Evolutionary conservation across 92 coral and sea anemone species (phyloP), one percentile per base, ranked within the genome.

Genomic region (Galaxea fascicularis): DNA sequence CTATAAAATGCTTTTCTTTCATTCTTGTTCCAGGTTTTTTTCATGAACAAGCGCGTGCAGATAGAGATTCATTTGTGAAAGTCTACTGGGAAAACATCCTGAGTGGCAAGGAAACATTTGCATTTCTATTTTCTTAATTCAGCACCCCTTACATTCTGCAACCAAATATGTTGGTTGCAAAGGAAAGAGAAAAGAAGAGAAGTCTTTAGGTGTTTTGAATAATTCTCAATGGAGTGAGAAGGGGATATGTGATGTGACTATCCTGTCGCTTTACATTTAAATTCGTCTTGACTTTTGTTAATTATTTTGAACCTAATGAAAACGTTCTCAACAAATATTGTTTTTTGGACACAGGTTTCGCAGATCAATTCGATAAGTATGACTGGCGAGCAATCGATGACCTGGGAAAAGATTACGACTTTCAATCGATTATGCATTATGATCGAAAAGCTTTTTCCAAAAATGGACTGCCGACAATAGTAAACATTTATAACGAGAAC

Each of bases 341-440:
- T 52, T 46, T 29, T 58, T 41, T 49, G 26, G 29, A 49, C 7
- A 15, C 82, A 93, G 96, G 96, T 1, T 76, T 57, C 31, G 54
- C 90, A 8, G 89, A 86, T 59, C 97, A 93, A 74, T 93, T 93
- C 67, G 87, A 81, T 56, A 90, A 85, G 79, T 93, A 91, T 71
- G 24, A 51, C 46, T 93, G 94, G 94, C 27, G 15, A 54, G 62
- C 78, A 17, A 78, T 91, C 17, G 96, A 93, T 69, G 74, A 85
- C 9, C 57, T 93, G 73, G 96, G 94, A 26, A 81, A 75, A 68
- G 65, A 75, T 58, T 93, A 93, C 78, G 96, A 93, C 77, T 91
- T 70, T 46, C 62, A 85, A 74, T 93, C 96, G 76, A 78, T 93
- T 47, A 93, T 93, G 97, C 97, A 93, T 58, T 93, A 93, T 84